Conservation (phyloP, 2,113 vertebrate species). For the Ciconia boyciana region DNA sequence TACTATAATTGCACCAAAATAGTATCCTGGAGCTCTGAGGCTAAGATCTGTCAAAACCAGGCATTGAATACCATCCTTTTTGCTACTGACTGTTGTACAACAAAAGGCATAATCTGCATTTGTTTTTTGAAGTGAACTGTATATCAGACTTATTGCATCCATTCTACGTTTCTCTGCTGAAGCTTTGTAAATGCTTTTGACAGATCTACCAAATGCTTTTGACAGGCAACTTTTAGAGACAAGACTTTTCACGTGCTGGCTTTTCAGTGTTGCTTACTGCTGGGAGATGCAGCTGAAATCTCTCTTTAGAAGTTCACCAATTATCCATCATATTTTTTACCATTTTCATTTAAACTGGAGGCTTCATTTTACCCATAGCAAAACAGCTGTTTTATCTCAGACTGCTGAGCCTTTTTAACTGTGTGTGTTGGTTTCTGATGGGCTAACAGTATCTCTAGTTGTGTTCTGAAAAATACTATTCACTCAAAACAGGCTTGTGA, state of each 20-base stretch:
- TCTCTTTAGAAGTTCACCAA: background rate
- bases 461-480: background rate
- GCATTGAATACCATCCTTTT: background rate
- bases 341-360: background rate
- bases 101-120: background rate
- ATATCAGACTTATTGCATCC: background rate
- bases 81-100: background rate
- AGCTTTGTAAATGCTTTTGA: background rate
- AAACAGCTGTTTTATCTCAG: background rate
- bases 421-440: background rate
- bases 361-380: background rate
- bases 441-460: background rate
- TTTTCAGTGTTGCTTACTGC: background rate
- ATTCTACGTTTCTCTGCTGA: background rate
- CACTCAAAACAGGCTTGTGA: background rate
- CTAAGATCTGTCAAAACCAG: background rate
- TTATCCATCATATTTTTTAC: background rate
- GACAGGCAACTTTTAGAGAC: background rate
- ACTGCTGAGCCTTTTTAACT: background rate
- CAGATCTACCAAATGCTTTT: background rate
- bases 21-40: background rate
- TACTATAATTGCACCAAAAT: background rate
- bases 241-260: background rate
- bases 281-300: background rate
- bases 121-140: background rate